Evolutionary conservation across 53 echinoderm and acorn worm genomes (phyloP).

Genomic region (Luidia sarsii): DNA sequence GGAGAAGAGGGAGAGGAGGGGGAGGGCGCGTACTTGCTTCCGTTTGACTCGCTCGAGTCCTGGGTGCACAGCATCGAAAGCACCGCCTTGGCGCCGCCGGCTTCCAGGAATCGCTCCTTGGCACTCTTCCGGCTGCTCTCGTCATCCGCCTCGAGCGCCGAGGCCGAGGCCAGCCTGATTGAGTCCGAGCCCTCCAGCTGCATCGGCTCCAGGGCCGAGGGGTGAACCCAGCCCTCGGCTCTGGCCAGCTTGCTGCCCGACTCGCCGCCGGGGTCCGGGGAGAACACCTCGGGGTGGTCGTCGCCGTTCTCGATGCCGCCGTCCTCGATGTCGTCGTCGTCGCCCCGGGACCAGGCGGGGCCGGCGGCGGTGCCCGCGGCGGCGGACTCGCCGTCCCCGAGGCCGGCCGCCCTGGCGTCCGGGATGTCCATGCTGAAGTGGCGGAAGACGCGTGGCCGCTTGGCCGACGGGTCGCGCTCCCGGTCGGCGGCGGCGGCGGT

Average conservation of each 20-base stretch:
- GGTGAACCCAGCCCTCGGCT: conserved; percentile 39
- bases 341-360: conserved; percentile 35
- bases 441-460: conserved; percentile 79
- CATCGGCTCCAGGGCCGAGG: conserved; percentile 16
- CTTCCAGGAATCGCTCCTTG: conserved; percentile 88
- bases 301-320: conserved; percentile 23
- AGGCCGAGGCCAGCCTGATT: conserved; percentile 24
- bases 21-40: conserved; percentile 41
- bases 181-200: conserved; percentile 40
- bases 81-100: conserved; percentile 84
- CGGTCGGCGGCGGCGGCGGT: no score
- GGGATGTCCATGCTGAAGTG: conserved; percentile 86
- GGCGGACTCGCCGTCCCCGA: conserved; percentile 7
- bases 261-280: not conserved
- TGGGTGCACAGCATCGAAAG: conserved; percentile 89
- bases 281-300: conserved; percentile 6
- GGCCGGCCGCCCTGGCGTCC: conserved; percentile 36
- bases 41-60: conserved; percentile 79
- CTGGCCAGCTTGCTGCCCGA: conserved; percentile 10
- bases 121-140: conserved; percentile 71
- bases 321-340: conserved; percentile 14
- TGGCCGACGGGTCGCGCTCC: conserved; percentile 28
- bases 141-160: conserved; percentile 34
- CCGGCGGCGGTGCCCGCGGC: not conserved
- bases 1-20: no score